Percentiles rank a stretch among this genome's conserved stretches.
Conservation (phyloP, 2,888 invertebrate species). For the Carpatolechia fugitivella region DNA sequence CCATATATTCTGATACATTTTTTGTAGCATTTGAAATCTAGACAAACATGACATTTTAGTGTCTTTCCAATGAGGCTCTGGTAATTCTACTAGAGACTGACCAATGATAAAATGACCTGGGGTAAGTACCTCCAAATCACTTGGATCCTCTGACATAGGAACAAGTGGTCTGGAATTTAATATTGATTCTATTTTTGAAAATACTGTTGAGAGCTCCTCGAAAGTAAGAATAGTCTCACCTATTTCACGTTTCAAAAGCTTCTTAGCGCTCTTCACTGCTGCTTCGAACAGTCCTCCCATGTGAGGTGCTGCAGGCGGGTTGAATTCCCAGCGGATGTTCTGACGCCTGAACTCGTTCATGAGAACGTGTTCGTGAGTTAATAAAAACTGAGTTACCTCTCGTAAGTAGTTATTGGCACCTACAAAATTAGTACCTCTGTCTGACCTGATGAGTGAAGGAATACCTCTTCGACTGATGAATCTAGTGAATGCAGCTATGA, state of each 20-base stretch:
- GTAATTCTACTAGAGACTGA: constrained; percentile 15
- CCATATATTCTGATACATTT: not conserved
- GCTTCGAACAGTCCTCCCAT: constrained; percentile 19
- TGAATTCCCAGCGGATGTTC: constrained; percentile 15
- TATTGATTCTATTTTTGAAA: constrained; percentile 7
- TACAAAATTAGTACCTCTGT: constrained; percentile 21
- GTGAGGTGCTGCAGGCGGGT: constrained; percentile 13
- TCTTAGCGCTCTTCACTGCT: constrained; percentile 16
- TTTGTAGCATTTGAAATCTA: not conserved
- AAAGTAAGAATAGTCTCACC: not conserved
- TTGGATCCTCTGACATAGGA: constrained; percentile 32
- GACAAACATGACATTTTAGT: not conserved
- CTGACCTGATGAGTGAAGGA: constrained; percentile 14
- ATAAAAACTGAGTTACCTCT: constrained; percentile 4
- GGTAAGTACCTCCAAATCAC: constrained; percentile 22
- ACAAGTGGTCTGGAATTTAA: constrained; percentile 20
- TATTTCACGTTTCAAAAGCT: not conserved
- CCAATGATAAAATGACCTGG: constrained; percentile 22
- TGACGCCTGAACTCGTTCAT: not conserved
- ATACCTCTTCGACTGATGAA: constrained; percentile 20
- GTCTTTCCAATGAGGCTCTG: not conserved
- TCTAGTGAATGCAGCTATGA: constrained; percentile 19
- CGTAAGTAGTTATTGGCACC: constrained; percentile 11
- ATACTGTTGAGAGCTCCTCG: constrained; percentile 15
- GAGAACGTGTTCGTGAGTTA: not conserved